Evolutionary conservation across 2,888 invertebrate species (phyloP), one percentile per base, ranked within the genome.

Genomic region (Neoascia interrupta): DNA sequence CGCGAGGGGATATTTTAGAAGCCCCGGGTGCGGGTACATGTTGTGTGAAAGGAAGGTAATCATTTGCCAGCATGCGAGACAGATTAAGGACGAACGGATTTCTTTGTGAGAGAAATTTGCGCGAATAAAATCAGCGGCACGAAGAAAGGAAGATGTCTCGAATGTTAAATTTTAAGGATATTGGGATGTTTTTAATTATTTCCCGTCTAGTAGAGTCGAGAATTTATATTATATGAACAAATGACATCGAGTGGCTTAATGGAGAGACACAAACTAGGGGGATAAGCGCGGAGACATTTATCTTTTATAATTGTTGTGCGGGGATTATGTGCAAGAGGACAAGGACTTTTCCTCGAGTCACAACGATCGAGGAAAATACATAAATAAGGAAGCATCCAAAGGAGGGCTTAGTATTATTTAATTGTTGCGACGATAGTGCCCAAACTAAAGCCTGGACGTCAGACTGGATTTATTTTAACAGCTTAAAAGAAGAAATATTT

Each of bases 261-360:
- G n/a, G n/a, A n/a, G n/a, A n/a, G n/a, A n/a, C n/a, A n/a, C n/a
- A n/a, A n/a, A n/a, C n/a, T n/a, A n/a, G n/a, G n/a, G n/a, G n/a
- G 70, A 64, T 76, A 70, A 70, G 63, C 64, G 19, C 23, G 10
- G 26, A 31, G 47, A 60, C 64, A 76, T 76, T 76, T 72, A 63
- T 76, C 76, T 76, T 72, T 76, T 76, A 72, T 76, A 72, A 76
- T 72, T 76, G 76, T 76, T 76, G 60, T 72, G 64, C 58, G 72
- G 23, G 76, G 76, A 76, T 76, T 76, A 76, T 58, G 58, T 70
- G 70, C n/a, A n/a, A n/a, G n/a, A n/a, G n/a, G n/a, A n/a, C n/a
- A n/a, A n/a, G n/a, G n/a, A n/a, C n/a, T 75, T 70, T 54, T 70
- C 49, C 13, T 45, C 63, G 61, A 16, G 58, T 54, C 54, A 43